These are phyloP conservation scores for Paracentrotus lividus DNA, from an alignment of 53 echinoderm and acorn worm species.

Conservation along the genomic window DNA sequence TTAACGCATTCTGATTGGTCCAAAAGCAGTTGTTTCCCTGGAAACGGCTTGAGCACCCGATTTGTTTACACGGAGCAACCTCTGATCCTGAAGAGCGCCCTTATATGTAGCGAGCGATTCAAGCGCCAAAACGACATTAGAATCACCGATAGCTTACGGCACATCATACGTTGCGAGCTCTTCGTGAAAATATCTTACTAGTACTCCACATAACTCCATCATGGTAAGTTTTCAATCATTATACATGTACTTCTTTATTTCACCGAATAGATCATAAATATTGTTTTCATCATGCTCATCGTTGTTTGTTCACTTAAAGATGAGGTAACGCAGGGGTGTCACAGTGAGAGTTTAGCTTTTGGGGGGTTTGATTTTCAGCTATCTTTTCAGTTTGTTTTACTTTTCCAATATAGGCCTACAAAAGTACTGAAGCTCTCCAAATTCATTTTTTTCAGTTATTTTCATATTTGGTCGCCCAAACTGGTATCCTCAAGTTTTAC, in stretches of 20 bases:
- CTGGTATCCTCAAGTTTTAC: no score
- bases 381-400: no score
- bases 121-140: background rate
- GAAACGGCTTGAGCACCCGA: background rate
- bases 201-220: background rate
- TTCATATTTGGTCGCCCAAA: no score
- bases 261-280: background rate
- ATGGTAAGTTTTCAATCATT: background rate
- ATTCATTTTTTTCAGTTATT: no score
- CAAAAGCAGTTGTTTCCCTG: background rate
- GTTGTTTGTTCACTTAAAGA: no score
- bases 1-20: constrained; percentile 7
- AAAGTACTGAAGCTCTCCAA: no score
- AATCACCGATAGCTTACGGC: constrained; percentile 52
- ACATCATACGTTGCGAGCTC: constrained; percentile 59
- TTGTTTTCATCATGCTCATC: background rate
- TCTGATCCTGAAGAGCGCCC: background rate
- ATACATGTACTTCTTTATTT: background rate
- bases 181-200: constrained; percentile 46
- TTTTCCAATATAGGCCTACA: no score
- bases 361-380: no score
- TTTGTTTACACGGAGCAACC: constrained; percentile 13
- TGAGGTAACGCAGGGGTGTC: no score
- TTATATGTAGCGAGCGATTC: background rate
- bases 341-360: no score